Evolutionary conservation across 2,797 vertebrate genomes (phyloP).

Genomic region (Epinephelus coioides): DNA sequence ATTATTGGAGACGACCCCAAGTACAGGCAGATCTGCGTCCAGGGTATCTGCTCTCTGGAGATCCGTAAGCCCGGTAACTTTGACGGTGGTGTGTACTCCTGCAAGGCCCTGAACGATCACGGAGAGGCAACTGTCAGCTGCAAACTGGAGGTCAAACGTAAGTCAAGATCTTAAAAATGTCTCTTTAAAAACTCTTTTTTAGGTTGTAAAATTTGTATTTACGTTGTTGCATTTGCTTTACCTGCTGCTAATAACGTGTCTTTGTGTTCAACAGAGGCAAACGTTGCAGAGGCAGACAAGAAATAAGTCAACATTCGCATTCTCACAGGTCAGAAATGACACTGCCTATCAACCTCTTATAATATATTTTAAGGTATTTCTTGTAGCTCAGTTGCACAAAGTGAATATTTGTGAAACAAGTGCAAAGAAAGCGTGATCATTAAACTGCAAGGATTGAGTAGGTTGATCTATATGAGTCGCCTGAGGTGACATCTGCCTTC

Average conservation of each 20-base stretch:
- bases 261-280: conserved; percentile 75
- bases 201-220: neutral
- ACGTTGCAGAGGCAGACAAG: conserved; percentile 76
- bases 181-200: neutral
- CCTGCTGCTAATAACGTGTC: neutral
- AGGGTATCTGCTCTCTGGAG: conserved; percentile 96
- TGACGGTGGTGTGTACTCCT: conserved; percentile 94
- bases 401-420: conserved; percentile 13
- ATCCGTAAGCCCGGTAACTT: conserved; percentile 95
- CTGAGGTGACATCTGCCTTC: conserved; percentile 63
- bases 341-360: neutral
- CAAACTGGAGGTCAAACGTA: conserved; percentile 95
- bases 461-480: conserved; percentile 67
- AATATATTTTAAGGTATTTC: neutral
- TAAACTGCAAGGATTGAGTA: neutral
- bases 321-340: conserved; percentile 77
- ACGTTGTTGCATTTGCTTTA: neutral
- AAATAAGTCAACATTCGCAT: conserved; percentile 75
- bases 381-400: neutral
- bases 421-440: conserved; percentile 23
- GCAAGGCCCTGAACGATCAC: conserved; percentile 90
- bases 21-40: conserved; percentile 91
- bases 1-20: conserved; percentile 94
- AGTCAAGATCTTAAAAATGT: conserved; percentile 51
- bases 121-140: conserved; percentile 93